Evolutionary conservation across 2,113 vertebrate species (phyloP), one percentile per base, ranked within the genome.

Genomic region (Helogale parvula): DNA sequence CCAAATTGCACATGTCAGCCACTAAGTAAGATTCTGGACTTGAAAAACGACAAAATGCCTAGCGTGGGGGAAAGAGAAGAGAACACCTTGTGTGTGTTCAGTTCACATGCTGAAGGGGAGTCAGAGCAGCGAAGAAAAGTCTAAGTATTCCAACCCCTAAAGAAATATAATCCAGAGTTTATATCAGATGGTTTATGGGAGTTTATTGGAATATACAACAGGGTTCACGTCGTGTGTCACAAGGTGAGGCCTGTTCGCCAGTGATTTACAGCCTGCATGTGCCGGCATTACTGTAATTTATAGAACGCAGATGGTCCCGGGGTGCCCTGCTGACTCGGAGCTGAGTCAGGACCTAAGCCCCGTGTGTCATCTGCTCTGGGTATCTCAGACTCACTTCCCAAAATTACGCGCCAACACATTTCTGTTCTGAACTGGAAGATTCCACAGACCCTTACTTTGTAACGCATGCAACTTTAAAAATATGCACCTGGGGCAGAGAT

Each of bases 131-230:
- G 89, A 80, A 97, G 98, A 96, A 97, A 98, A 98, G n/a, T 57
- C 92, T 92, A 97, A 93, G 45, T 96, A 98, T 97, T 97, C 88
- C 97, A 97, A 16, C 83, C 96, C 90, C 79, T 96, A 92, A 97
- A 98, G 99, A 98, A 99, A 99, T 98, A 97, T 98, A 98, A 99
- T 97, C 98, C 94, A 29, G 97, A 98, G 98, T 98, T 99, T 98
- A 98, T 98, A 98, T 99, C 88, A 0, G 97, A 97, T 98, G 98
- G 98, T 99, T 99, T 98, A 99, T 98, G 98, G 95, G 97, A 98
- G 98, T 98, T 99, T 99, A 99, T 99, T 99, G 98, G 99, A 99
- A 98, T 99, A 99, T 99, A 98, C 98, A 99, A 98, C 98, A 99
- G 98, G 97, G 98, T 99, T 99, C 99, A 98, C 98, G 99, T 98